Evolutionary conservation across 1,140 invertebrate genomes (phyloP).

Genomic region (Neodiprion lecontei): DNA sequence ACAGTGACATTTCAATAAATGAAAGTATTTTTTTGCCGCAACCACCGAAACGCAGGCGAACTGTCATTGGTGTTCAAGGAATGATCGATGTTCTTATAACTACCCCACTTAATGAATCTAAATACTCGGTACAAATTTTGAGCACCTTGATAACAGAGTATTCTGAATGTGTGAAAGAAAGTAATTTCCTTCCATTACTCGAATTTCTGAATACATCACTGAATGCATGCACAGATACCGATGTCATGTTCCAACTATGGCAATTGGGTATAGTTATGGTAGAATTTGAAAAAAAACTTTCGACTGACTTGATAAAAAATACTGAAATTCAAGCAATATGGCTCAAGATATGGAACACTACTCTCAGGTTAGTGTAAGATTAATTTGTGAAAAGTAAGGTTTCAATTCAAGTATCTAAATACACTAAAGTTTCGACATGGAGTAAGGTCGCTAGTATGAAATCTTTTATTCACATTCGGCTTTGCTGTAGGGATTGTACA

Average conservation of each 20-base stretch:
- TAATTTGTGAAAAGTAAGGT: constrained; percentile 42
- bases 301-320: constrained; percentile 26
- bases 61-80: constrained; percentile 28
- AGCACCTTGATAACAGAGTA: constrained; percentile 48
- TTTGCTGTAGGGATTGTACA: not conserved
- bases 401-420: not conserved
- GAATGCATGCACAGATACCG: constrained; percentile 44
- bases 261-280: constrained; percentile 46
- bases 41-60: constrained; percentile 33
- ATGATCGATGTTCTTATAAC: constrained; percentile 36
- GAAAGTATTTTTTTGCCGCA: not conserved
- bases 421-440: not conserved
- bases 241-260: constrained; percentile 51
- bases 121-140: constrained; percentile 43
- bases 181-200: constrained; percentile 50
- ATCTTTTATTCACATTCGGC: not conserved
- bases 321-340: constrained; percentile 42
- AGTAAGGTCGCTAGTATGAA: not conserved
- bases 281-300: constrained; percentile 40
- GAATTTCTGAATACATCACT: constrained; percentile 49
- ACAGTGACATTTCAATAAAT: not conserved
- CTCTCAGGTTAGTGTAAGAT: constrained; percentile 48
- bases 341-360: constrained; percentile 55
- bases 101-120: constrained; percentile 33
- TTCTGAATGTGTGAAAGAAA: constrained; percentile 48